Conservation (phyloP, 2,113 vertebrate genomes). For the Brachyhypopomus occidentalis region DNA sequence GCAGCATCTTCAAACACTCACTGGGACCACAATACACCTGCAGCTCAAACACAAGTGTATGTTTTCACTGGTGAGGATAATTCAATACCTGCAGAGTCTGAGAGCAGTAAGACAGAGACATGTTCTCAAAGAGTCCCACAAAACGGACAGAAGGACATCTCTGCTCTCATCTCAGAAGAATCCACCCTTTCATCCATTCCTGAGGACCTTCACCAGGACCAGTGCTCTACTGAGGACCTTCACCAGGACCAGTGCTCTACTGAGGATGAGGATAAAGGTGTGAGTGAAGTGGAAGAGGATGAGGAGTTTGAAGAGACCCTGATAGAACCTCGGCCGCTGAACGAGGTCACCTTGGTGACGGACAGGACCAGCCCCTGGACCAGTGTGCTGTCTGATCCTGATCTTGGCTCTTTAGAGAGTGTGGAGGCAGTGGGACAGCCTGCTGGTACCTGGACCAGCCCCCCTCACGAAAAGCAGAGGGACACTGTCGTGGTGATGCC, state of each 20-base stretch:
- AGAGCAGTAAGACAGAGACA: constrained; percentile 24
- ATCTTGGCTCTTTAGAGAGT: constrained; percentile 63
- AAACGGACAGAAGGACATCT: constrained; percentile 28
- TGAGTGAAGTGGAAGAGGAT: constrained; percentile 60
- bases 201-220: constrained; percentile 28
- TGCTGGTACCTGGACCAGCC: neutral
- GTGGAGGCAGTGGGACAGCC: constrained; percentile 33
- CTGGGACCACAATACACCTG: neutral
- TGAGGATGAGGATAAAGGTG: constrained; percentile 28
- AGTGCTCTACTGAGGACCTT: neutral
- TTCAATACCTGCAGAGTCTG: constrained; percentile 13
- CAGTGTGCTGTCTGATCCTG: constrained; percentile 83
- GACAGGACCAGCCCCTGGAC: constrained; percentile 94
- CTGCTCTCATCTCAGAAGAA: constrained; percentile 32
- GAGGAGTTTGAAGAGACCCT: constrained; percentile 89
- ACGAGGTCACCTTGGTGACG: constrained; percentile 84
- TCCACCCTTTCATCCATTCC: constrained; percentile 32
- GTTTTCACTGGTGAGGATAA: constrained; percentile 8
- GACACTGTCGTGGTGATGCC: neutral
- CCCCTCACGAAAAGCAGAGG: constrained; percentile 35
- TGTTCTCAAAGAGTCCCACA: constrained; percentile 42
- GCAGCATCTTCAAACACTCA: neutral
- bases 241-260: neutral
- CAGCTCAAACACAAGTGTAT: neutral
- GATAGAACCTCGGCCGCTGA: constrained; percentile 83